A percentile compares a stretch with the other conserved stretches of the same genome.
These are phyloP conservation scores for Amiota communis DNA, from an alignment of 2,888 invertebrate genomes.

Conservation along the genomic window DNA sequence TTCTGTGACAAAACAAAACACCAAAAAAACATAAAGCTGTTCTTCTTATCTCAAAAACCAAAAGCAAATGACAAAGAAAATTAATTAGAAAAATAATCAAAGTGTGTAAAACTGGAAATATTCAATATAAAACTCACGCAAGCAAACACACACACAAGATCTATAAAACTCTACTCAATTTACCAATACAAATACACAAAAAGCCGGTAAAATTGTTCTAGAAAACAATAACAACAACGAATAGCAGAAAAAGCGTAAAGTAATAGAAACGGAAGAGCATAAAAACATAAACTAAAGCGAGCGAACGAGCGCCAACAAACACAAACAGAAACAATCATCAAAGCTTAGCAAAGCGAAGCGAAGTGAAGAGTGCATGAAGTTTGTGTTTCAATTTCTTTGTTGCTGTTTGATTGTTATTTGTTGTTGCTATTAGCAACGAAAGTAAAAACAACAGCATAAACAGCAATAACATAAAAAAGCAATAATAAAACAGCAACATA, in stretches of 20 bases:
- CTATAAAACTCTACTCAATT: not conserved
- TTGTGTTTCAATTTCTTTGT: not conserved
- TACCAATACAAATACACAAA: slow-evolving; percentile 9
- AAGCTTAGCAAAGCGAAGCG: not conserved
- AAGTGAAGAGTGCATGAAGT: not conserved
- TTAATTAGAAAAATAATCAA: too few species aligned
- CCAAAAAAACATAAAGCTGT: too few species aligned
- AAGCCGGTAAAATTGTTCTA: slow-evolving; percentile 14
- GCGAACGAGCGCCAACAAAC: too few species aligned
- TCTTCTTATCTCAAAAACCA: too few species aligned
- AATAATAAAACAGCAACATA: slow-evolving; percentile 42
- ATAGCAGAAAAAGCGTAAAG: not conserved
- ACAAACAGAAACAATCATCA: too few species aligned
- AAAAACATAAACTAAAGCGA: too few species aligned
- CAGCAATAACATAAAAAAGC: slow-evolving; percentile 39
- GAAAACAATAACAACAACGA: not conserved
- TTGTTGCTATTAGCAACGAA: slow-evolving; percentile 16
- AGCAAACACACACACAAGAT: not conserved
- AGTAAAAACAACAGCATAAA: slow-evolving; percentile 27
- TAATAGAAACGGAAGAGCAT: too few species aligned
- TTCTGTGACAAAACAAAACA: not conserved
- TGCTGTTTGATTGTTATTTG: not conserved
- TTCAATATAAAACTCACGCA: not conserved
- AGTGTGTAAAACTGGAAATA: too few species aligned
- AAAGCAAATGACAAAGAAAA: too few species aligned